A percentile compares a stretch with the other conserved stretches of the same genome.
phyloP scores from a whole-genome alignment of 2,113 vertebrate genomes.

The Puntigrus tetrazona region DNA sequence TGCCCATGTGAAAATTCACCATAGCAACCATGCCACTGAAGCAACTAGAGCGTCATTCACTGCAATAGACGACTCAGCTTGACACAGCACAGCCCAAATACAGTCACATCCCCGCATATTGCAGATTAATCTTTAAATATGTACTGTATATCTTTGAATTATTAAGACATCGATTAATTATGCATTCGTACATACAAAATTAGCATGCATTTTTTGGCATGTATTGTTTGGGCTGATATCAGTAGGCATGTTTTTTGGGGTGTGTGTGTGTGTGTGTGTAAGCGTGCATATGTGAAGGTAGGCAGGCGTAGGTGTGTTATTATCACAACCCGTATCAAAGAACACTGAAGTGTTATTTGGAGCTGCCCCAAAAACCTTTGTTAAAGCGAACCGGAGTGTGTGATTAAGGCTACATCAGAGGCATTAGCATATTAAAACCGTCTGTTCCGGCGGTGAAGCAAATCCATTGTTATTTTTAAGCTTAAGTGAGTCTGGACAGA shows the following conservation, averaged over 20 bases:
- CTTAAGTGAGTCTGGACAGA: not conserved
- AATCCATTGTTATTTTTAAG: constrained; percentile 16
- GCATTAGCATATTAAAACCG: constrained; percentile 6
- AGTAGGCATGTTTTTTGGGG: not conserved
- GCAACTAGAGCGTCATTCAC: constrained; percentile 64
- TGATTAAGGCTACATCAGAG: constrained; percentile 2
- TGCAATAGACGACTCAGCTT: constrained; percentile 64
- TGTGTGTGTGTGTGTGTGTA: constrained; percentile 22
- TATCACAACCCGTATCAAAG: not conserved
- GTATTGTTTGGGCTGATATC: not conserved
- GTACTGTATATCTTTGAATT: constrained; percentile 18
- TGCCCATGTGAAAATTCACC: constrained; percentile 76
- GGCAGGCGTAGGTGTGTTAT: not conserved
- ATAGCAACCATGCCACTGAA: constrained; percentile 75
- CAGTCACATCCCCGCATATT: constrained; percentile 25
- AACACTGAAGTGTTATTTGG: constrained; percentile 2
- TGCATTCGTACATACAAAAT: not conserved
- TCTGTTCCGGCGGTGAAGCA: not conserved
- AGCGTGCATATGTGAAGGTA: not conserved
- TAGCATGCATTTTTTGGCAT: not conserved
- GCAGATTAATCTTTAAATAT: constrained; percentile 36
- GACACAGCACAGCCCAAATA: constrained; percentile 34
- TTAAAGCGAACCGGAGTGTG: not conserved
- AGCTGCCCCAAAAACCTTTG: not conserved
- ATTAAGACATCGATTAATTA: constrained; percentile 19